Evolutionary conservation across 2,888 invertebrate species (phyloP), one percentile per base, ranked within the genome.

Genomic region (Nymphalis polychloros): DNA sequence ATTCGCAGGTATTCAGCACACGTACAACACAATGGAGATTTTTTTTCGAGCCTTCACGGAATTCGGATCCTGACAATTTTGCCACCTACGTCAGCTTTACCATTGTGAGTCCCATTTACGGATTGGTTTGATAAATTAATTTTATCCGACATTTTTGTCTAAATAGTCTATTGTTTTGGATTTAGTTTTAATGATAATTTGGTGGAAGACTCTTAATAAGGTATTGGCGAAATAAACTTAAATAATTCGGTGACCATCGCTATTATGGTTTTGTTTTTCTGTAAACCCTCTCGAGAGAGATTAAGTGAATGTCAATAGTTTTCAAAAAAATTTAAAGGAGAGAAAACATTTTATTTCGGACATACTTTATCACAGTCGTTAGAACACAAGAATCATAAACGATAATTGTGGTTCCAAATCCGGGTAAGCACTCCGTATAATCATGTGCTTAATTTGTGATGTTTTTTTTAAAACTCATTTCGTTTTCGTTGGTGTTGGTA

Each of bases 11-110:
- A 87, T 84, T 84, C 84, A 50, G 69, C 79, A 80, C 88, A 87
- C 88, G 86, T 87, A 84, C 77, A 80, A 82, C 79, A 87, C 87
- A 88, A 88, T 86, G 83, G 84, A 78, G 75, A 81, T 77, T 85
- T 86, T 41, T 41, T 86, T 86, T 82, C 79, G 75, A 76, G 72
- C 74, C 80, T 83, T 83, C 84, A 78, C 81, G 77, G 80, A 82
- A 81, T 81, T 81, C 78, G 75, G 78, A 62, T 68, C 68, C 73
- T 68, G 72, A 72, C 74, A 69, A 77, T 73, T 77, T 75, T 53
- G 80, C 75, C 80, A 79, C 78, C 79, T 80, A 80, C 69, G 74
- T 73, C 69, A 70, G 72, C 68, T 67, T 68, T 61, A 62, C 69
- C 63, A 69, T 73, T 71, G 73, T 72, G 71, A 69, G 49, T 64